Base-by-base conservation (phyloP, 2,797 vertebrate species). In the Cossypha niveicapilla region DNA sequence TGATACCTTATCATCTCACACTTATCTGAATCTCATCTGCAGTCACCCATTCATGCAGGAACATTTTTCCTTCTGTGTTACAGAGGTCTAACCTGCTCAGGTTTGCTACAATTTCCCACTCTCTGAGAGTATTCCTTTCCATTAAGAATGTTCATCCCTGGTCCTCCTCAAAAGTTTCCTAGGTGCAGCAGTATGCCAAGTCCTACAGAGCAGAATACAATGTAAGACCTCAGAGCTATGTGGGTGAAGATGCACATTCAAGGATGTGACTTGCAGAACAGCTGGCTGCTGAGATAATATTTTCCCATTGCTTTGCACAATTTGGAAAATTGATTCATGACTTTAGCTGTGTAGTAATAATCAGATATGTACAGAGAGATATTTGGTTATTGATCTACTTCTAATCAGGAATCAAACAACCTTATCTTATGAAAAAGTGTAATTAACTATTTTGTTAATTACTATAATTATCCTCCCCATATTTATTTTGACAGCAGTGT, bases 401-500 rank as follows among this genome's bases (percentile, higher is more conserved):
- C 90, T 94, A 96, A 97, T 97, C 94, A 97, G 88, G 97, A 98
- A 97, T 94, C 95, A 94, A 96, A 97, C 74, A 97, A 97, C 65
- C 90, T 96, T 96, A 96, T 91, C 94, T 95, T 92, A 90, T 93
- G 96, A 97, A 94, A 97, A 97, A 97, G 81, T 96, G 44, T 95
- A 97, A 98, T 97, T 94, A 97, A 97, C 92, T 96, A 82, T 97
- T 98, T 97, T 95, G 93, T 97, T 98, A 98, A 98, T 98, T 97
- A 95, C 97, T 96, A 78, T 97, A 96, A 97, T 97, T 97, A 97
- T 94, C 92, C 83, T 94, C 42, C 94, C 74, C 78, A 97, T 74
- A 92, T 97, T 97, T 98, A 98, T 98, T 97, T 98, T 97, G 93
- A 97, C 93, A 97, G 92, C 73, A 87, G 32, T 90, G 95, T 96